Evolutionary conservation across 2,888 invertebrate species (phyloP).

Genomic region (Scaptomyza cyrtandrae): DNA sequence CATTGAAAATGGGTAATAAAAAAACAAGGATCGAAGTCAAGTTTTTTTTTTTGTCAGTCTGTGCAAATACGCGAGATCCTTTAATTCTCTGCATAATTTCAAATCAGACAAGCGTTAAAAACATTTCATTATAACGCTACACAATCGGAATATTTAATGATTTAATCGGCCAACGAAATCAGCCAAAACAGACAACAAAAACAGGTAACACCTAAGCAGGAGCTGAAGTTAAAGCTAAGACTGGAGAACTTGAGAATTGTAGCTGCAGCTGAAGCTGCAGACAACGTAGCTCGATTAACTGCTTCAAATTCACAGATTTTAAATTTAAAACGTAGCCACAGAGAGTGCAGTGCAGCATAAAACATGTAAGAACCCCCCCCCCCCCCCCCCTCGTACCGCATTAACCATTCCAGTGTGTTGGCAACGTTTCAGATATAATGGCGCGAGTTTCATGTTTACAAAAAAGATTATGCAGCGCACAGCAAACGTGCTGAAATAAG

Average conservation of each 20-base stretch:
- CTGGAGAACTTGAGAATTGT: background rate
- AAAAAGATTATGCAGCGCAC: conserved; percentile 78
- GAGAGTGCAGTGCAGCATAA: conserved; percentile 39
- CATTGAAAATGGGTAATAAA: too few species aligned
- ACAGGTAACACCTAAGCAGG: conserved; percentile 69
- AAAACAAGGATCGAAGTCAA: conserved; percentile 20
- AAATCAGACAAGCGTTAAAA: conserved; percentile 84
- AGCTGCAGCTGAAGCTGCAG: conserved; percentile 40
- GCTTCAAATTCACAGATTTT: conserved; percentile 83
- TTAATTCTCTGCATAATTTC: conserved; percentile 83
- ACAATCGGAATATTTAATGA: conserved; percentile 84
- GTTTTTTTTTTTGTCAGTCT: conserved; percentile 12
- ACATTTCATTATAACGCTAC: conserved; percentile 84
- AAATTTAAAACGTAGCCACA: conserved; percentile 79
- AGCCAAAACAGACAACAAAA: conserved; percentile 49
- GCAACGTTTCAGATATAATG: conserved; percentile 76
- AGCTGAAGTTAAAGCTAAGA: conserved; percentile 30
- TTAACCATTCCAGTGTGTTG: conserved; percentile 1
- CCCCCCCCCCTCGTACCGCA: background rate
- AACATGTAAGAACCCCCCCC: conserved; percentile 43
- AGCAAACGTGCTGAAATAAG: conserved; percentile 66
- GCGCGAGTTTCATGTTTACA: conserved; percentile 84
- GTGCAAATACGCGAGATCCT: conserved; percentile 73
- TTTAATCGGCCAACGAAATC: conserved; percentile 79
- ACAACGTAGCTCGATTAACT: conserved; percentile 79